Conservation (phyloP, 2,113 vertebrate genomes). For the Climacteris rufus region DNA sequence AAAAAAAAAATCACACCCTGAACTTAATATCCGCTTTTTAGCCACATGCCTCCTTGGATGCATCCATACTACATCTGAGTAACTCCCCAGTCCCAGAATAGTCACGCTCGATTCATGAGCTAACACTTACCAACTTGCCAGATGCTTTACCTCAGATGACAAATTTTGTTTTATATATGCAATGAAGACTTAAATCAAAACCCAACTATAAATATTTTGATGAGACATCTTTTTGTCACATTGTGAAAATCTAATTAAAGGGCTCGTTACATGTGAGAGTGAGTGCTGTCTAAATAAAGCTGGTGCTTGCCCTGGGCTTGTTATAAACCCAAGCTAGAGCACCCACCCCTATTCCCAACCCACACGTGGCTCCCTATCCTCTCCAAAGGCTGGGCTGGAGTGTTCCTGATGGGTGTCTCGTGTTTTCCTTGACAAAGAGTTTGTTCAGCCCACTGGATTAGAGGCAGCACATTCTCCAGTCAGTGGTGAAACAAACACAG, state of each 20-base stretch:
- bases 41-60: background rate
- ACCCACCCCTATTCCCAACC: background rate
- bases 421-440: background rate
- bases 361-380: background rate
- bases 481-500: background rate
- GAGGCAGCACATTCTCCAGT: background rate
- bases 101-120: background rate
- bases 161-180: background rate
- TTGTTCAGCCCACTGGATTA: too few relatives aligned
- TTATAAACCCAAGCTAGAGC: background rate
- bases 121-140: background rate
- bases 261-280: background rate
- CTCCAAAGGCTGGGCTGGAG: background rate
- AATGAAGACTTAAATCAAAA: constrained; percentile 16
- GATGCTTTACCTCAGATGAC: constrained; percentile 31
- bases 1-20: background rate
- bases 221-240: background rate
- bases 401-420: background rate
- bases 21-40: background rate
- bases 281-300: background rate
- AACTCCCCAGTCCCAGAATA: background rate
- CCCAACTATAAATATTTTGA: constrained; percentile 38
- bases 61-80: background rate
- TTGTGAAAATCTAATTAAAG: constrained; percentile 18
- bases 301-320: background rate